Conservation (phyloP, 2,113 vertebrate genomes). For the Phaetusa simplex region DNA sequence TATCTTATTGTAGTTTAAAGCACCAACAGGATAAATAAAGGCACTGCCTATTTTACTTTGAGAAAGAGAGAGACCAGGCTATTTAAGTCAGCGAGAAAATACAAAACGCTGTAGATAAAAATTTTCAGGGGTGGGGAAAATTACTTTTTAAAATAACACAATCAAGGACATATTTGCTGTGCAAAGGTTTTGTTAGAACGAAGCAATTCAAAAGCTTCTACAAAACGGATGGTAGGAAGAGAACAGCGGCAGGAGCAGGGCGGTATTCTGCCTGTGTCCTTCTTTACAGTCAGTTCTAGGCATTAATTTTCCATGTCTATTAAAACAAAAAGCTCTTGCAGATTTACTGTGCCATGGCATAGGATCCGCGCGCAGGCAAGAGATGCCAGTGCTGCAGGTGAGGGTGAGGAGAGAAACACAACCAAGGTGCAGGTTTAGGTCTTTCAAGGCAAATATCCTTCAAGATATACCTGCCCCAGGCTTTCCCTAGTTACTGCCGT, state of each 20-base stretch:
- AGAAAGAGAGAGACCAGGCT: slow-evolving; percentile 2
- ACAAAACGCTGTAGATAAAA: slow-evolving; percentile 18
- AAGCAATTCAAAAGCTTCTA: slow-evolving; percentile 2
- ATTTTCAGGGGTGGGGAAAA: slow-evolving; percentile 24
- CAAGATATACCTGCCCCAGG: background rate
- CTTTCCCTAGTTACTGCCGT: background rate
- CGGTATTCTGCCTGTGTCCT: background rate
- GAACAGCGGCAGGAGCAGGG: background rate
- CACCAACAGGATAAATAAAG: slow-evolving; percentile 51
- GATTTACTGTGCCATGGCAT: background rate
- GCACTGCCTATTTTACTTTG: slow-evolving; percentile 19
- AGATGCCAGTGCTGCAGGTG: background rate
- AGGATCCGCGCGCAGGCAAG: background rate
- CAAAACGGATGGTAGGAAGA: slow-evolving; percentile 7
- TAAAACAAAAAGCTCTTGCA: background rate
- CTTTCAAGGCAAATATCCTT: background rate
- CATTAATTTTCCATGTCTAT: background rate
- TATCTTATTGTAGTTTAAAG: slow-evolving; percentile 69
- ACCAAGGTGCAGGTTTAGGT: background rate
- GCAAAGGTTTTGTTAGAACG: background rate
- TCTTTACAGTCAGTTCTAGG: background rate
- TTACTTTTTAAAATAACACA: slow-evolving; percentile 1
- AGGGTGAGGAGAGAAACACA: background rate
- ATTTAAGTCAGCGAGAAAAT: slow-evolving; percentile 28
- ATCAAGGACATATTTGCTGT: background rate